A percentile compares a stretch with the other conserved stretches of the same genome.
Conservation (phyloP, 2,888 invertebrate genomes). For the Pyrochroa serraticornis region DNA sequence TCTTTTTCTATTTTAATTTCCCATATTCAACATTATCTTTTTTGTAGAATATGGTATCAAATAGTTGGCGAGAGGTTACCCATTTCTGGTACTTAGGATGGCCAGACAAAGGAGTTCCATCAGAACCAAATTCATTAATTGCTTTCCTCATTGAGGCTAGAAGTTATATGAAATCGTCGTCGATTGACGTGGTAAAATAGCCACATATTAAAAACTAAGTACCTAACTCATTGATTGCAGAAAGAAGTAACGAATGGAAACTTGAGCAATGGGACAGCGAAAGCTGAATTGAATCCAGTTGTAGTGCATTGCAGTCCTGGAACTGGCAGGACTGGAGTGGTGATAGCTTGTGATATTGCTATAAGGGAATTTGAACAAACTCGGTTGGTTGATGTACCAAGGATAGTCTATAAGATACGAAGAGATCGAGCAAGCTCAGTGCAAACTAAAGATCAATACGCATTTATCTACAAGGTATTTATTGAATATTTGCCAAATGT, state of each 20-base stretch:
- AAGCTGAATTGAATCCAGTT: slow-evolving; percentile 69
- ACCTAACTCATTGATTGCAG: slow-evolving; percentile 32
- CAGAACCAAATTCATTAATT: slow-evolving; percentile 81
- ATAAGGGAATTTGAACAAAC: slow-evolving; percentile 85
- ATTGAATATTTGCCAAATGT: background rate
- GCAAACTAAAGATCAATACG: slow-evolving; percentile 90
- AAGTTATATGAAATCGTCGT: slow-evolving; percentile 57
- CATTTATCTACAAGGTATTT: slow-evolving; percentile 87
- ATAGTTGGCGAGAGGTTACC: slow-evolving; percentile 84
- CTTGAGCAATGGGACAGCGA: slow-evolving; percentile 37
- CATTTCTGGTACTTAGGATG: slow-evolving; percentile 93
- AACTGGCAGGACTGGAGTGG: slow-evolving; percentile 87
- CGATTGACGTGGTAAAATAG: slow-evolving; percentile 45
- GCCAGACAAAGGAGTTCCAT: slow-evolving; percentile 88
- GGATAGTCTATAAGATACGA: slow-evolving; percentile 81
- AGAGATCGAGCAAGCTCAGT: slow-evolving; percentile 89
- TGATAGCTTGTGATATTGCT: slow-evolving; percentile 85
- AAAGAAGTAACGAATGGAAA: slow-evolving; percentile 43
- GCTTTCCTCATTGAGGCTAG: slow-evolving; percentile 88
- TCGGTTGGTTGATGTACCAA: slow-evolving; percentile 83
- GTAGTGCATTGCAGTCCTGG: slow-evolving; percentile 88
- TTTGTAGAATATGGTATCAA: slow-evolving; percentile 73
- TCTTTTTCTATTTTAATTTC: background rate
- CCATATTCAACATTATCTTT: slow-evolving; percentile 32
- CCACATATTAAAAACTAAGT: background rate